These are phyloP conservation scores for Meda fulgida DNA, from an alignment of 2,797 vertebrate genomes.

Conservation along the genomic window DNA sequence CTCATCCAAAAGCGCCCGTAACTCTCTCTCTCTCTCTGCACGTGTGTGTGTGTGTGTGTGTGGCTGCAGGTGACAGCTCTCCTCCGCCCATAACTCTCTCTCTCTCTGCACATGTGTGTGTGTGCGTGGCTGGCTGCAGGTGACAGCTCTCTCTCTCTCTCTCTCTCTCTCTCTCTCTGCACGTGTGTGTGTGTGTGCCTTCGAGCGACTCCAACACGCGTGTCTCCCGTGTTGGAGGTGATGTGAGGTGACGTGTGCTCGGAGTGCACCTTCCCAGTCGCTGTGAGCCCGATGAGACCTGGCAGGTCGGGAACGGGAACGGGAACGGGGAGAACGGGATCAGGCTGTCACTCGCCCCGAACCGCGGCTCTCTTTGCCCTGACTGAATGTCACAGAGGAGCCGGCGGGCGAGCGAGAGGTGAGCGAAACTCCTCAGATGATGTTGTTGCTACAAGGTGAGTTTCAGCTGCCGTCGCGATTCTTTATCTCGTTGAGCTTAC, in stretches of 20 bases:
- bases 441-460: slow-evolving; percentile 73
- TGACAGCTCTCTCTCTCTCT: slow-evolving; percentile 47
- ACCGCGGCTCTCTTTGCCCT: slow-evolving; percentile 56
- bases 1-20: slow-evolving; percentile 14
- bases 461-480: slow-evolving; percentile 61
- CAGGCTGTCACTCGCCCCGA: slow-evolving; percentile 48
- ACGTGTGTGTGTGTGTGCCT: neutral
- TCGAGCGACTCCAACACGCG: slow-evolving; percentile 11
- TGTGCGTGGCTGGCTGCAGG: slow-evolving; percentile 44
- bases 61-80: neutral
- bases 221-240: slow-evolving; percentile 66
- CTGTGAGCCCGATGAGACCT: slow-evolving; percentile 81
- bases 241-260: slow-evolving; percentile 87
- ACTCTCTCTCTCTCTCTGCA: slow-evolving; percentile 14
- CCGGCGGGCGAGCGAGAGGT: slow-evolving; percentile 63
- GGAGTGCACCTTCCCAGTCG: slow-evolving; percentile 84
- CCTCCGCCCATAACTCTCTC: slow-evolving; percentile 27
- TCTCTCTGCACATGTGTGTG: neutral
- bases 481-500: slow-evolving; percentile 65
- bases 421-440: slow-evolving; percentile 49
- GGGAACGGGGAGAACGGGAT: slow-evolving; percentile 35
- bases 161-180: too few relatives aligned
- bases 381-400: slow-evolving; percentile 70
- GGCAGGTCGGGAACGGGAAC: slow-evolving; percentile 79
- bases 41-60: too few relatives aligned